These are phyloP conservation scores for Mimas tiliae DNA, from an alignment of 2,888 invertebrate genomes.

Conservation along the genomic window DNA sequence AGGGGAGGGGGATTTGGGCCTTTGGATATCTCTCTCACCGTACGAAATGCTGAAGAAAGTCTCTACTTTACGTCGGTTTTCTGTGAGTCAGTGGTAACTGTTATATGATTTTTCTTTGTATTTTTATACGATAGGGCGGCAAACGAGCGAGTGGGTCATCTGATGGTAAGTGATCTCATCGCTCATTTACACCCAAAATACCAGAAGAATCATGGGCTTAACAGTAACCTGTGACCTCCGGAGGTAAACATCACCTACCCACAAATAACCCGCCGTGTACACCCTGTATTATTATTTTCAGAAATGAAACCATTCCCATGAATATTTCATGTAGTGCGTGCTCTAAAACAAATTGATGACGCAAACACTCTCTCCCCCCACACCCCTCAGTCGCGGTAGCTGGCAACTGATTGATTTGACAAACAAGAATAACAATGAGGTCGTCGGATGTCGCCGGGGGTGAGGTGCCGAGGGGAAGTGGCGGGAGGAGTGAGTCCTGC, in stretches of 20 bases:
- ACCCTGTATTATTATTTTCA: conserved; percentile 24
- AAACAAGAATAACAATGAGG: conserved; percentile 53
- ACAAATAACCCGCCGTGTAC: not conserved
- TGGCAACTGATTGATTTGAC: conserved; percentile 36
- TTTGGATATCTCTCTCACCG: no score
- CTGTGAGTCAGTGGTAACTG: no score
- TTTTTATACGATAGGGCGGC: no score
- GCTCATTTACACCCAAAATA: no score
- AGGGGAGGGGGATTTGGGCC: no score
- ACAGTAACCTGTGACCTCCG: not conserved
- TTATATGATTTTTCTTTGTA: no score
- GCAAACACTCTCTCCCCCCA: not conserved
- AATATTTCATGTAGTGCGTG: conserved; percentile 25
- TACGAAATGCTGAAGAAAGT: no score
- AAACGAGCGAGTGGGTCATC: no score
- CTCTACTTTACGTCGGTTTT: no score
- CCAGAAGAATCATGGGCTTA: not conserved
- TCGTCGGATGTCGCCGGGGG: conserved; percentile 29
- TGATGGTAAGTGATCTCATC: no score
- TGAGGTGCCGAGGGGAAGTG: conserved; percentile 34
- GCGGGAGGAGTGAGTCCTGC: conserved; percentile 26
- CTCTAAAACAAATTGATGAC: conserved; percentile 22
- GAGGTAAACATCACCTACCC: not conserved
- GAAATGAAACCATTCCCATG: conserved; percentile 24
- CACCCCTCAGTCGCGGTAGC: conserved; percentile 17